phyloP scores from a whole-genome alignment of 2,113 vertebrate genomes.

The Calidris pugnax region DNA sequence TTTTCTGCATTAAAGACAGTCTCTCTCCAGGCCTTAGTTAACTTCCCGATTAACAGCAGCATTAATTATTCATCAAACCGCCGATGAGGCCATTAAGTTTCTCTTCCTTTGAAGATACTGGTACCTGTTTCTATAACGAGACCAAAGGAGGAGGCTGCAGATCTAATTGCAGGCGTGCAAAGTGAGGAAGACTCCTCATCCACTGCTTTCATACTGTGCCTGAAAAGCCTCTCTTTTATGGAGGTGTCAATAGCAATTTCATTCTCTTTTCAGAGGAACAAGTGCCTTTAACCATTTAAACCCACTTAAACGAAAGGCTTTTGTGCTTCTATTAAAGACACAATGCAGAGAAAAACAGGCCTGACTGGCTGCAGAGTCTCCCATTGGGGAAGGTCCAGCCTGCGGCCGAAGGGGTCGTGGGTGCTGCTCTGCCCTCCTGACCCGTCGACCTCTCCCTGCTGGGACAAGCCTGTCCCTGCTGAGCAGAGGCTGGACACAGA shows the following conservation, averaged over 20 bases:
- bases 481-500: background rate
- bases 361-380: background rate
- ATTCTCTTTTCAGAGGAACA: conserved; percentile 41
- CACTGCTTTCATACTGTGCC: background rate
- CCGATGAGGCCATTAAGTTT: conserved; percentile 25
- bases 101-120: conserved; percentile 35
- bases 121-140: conserved; percentile 31
- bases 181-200: conserved; percentile 7
- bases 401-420: background rate
- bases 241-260: conserved; percentile 45
- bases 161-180: background rate
- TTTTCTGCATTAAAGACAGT: background rate
- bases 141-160: conserved; percentile 15
- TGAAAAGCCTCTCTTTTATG: conserved; percentile 45
- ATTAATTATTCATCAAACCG: conserved; percentile 40
- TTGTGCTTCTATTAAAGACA: conserved; percentile 19
- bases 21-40: conserved; percentile 16
- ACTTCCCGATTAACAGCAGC: conserved; percentile 18
- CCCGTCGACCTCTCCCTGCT: background rate
- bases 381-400: background rate
- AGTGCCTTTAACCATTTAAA: conserved; percentile 59
- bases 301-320: background rate
- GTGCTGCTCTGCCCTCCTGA: conserved; percentile 52
- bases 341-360: background rate
- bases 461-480: background rate